These are phyloP conservation scores for Selenia dentaria DNA, from an alignment of 2,888 invertebrate species.

Conservation along the genomic window DNA sequence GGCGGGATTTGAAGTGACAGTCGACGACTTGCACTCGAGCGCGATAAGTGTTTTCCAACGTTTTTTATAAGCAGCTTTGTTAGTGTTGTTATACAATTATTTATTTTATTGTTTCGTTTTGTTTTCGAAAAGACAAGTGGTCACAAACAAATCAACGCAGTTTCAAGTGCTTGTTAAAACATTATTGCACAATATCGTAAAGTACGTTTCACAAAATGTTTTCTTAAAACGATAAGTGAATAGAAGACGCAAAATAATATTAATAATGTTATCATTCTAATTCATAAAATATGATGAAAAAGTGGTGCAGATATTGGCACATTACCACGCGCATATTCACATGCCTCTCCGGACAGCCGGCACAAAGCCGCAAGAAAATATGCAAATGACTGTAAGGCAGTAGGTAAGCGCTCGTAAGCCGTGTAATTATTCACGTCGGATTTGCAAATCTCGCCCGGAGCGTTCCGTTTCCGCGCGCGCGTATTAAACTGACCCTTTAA, in stretches of 20 bases:
- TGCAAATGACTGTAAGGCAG: slow-evolving; percentile 83
- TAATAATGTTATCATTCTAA: not conserved
- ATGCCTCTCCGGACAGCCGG: slow-evolving; percentile 47
- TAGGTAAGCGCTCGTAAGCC: slow-evolving; percentile 83
- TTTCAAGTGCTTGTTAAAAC: slow-evolving; percentile 22
- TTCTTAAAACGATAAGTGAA: not conserved
- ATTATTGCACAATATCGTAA: slow-evolving; percentile 7
- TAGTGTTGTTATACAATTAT: slow-evolving; percentile 63
- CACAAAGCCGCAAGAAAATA: slow-evolving; percentile 81
- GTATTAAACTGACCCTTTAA: slow-evolving; percentile 82
- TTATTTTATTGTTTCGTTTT: slow-evolving; percentile 54
- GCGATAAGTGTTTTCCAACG: slow-evolving; percentile 80
- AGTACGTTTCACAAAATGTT: no score
- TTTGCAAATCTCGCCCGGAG: slow-evolving; percentile 79
- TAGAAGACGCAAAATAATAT: no score
- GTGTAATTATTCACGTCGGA: slow-evolving; percentile 84
- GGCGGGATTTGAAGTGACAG: slow-evolving; percentile 80
- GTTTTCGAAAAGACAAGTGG: slow-evolving; percentile 39
- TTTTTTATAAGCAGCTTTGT: slow-evolving; percentile 80
- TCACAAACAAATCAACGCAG: slow-evolving; percentile 12
- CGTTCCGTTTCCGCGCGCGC: slow-evolving; percentile 73
- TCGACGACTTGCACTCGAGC: slow-evolving; percentile 81
- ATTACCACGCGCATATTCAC: slow-evolving; percentile 45
- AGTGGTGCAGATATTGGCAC: slow-evolving; percentile 23
- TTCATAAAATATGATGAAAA: not conserved